Evolutionary conservation across 1,140 invertebrate genomes (phyloP).

Genomic region (Diprion similis): DNA sequence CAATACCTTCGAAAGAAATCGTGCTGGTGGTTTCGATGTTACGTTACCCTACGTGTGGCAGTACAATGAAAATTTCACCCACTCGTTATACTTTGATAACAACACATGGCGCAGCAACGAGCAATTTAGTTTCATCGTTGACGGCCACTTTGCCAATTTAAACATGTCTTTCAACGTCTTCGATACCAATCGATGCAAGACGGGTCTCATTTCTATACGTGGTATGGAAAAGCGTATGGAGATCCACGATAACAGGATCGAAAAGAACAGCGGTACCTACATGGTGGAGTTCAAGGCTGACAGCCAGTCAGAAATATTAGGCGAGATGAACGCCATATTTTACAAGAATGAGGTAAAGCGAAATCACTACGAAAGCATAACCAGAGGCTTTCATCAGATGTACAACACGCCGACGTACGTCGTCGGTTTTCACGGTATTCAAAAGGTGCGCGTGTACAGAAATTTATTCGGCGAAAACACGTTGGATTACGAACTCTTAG

Average conservation of each 20-base stretch:
- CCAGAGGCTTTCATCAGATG: conserved; percentile 57
- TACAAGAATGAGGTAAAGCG: conserved; percentile 78
- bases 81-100: conserved; percentile 85
- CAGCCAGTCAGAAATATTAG: conserved; percentile 93
- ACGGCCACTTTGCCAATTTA: conserved; percentile 88
- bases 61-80: conserved; percentile 93
- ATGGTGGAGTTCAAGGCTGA: conserved; percentile 89
- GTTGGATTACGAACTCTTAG: conserved; percentile 90
- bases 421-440: conserved; percentile 92
- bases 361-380: conserved; percentile 64
- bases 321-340: conserved; percentile 82
- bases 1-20: conserved; percentile 86
- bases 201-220: conserved; percentile 81
- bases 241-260: conserved; percentile 81
- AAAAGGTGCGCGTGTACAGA: conserved; percentile 88
- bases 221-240: conserved; percentile 98
- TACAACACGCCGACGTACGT: conserved; percentile 77
- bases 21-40: conserved; percentile 83
- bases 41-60: conserved; percentile 92
- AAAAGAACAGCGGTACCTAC: conserved; percentile 82
- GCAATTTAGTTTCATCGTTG: conserved; percentile 84
- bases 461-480: conserved; percentile 92
- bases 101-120: conserved; percentile 86
- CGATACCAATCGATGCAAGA: conserved; percentile 82
- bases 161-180: conserved; percentile 89